A percentile compares a stretch with the other conserved stretches of the same genome.
Evolutionary conservation across 2,888 invertebrate species (phyloP).

Genomic region (Oxystoma pomonae): DNA sequence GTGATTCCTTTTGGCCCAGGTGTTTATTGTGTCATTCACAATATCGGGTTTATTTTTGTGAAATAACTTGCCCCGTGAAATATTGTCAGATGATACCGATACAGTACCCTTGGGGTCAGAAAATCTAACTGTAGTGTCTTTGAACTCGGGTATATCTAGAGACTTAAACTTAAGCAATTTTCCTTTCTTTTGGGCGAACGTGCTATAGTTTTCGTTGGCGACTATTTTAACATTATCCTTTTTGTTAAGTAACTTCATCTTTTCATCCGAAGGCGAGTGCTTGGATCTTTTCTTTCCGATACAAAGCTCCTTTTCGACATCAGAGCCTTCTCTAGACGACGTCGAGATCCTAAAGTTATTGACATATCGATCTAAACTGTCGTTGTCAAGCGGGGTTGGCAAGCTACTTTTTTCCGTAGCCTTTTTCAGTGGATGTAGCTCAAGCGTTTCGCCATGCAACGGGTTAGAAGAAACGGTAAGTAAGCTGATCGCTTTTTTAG

Average conservation of each 20-base stretch:
- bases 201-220: constrained; percentile 39
- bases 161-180: constrained; percentile 44
- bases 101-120: constrained; percentile 42
- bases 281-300: neutral
- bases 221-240: constrained; percentile 43
- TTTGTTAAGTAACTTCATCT: constrained; percentile 20
- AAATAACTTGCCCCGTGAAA: neutral
- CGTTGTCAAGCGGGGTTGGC: constrained; percentile 37
- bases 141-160: constrained; percentile 39
- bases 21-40: constrained; percentile 60
- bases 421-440: constrained; percentile 30
- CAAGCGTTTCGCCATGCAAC: constrained; percentile 28
- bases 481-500: constrained; percentile 12
- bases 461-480: constrained; percentile 17
- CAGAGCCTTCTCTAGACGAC: constrained; percentile 42
- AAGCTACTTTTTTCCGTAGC: constrained; percentile 37
- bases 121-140: constrained; percentile 41
- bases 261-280: constrained; percentile 38
- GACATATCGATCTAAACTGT: constrained; percentile 26
- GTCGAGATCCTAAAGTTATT: constrained; percentile 24
- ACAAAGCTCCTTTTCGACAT: constrained; percentile 41
- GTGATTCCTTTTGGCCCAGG: constrained; percentile 52
- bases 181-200: constrained; percentile 41
- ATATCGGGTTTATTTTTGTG: constrained; percentile 49
- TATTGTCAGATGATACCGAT: constrained; percentile 41